Conservation (phyloP, 2,797 vertebrate species). For the Girardinus metallicus region DNA sequence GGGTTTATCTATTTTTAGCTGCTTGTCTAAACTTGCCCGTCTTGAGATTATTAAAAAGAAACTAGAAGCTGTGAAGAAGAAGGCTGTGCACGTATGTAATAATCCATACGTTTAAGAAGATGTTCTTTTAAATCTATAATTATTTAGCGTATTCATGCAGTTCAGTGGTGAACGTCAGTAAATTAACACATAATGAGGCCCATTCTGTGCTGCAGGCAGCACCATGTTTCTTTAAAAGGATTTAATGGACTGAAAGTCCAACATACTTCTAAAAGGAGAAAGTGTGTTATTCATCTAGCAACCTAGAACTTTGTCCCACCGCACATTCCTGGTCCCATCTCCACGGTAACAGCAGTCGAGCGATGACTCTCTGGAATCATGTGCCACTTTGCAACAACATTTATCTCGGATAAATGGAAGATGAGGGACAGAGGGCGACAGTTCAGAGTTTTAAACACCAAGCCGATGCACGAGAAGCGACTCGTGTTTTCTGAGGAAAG, state of each 20-base stretch:
- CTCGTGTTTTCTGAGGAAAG: conserved; percentile 23
- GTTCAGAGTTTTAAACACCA: conserved; percentile 39
- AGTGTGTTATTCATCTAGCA: conserved; percentile 81
- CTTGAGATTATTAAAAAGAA: neutral
- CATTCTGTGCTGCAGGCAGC: conserved; percentile 54
- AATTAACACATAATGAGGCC: conserved; percentile 56
- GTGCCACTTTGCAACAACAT: conserved; percentile 70
- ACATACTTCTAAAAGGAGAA: conserved; percentile 74
- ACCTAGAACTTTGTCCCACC: conserved; percentile 73
- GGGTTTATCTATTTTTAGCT: neutral
- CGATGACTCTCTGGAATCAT: conserved; percentile 77
- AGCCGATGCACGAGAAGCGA: conserved; percentile 15
- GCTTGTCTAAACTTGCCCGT: neutral
- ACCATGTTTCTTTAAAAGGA: conserved; percentile 68
- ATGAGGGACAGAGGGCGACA: conserved; percentile 32
- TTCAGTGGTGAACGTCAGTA: conserved; percentile 34
- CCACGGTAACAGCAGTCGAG: conserved; percentile 77
- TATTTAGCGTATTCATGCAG: neutral
- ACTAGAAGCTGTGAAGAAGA: neutral
- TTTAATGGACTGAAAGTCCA: conserved; percentile 65
- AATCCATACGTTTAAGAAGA: neutral
- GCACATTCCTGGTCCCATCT: conserved; percentile 73
- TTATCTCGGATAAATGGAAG: conserved; percentile 52
- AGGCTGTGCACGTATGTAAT: neutral
- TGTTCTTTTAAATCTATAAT: neutral